Evolutionary conservation across 2,797 vertebrate species (phyloP).

Genomic region (Tenualosa ilisha): DNA sequence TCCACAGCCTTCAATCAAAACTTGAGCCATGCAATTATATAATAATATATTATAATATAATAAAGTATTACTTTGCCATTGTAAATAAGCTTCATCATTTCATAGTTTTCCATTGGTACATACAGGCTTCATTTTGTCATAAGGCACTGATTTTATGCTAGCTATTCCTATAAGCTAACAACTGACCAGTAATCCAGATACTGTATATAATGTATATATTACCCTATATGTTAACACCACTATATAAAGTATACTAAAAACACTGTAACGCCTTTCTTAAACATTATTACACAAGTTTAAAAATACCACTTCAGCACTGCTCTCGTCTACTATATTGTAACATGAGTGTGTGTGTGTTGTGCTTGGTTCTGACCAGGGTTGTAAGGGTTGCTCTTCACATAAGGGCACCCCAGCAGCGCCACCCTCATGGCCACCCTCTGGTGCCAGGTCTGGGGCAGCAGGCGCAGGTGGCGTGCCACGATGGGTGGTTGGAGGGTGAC

Average conservation of each 20-base stretch:
- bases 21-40: background rate
- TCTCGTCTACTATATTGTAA: background rate
- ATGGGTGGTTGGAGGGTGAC: constrained; percentile 80
- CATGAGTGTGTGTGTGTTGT: background rate
- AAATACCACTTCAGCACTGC: background rate
- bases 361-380: background rate
- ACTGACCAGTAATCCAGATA: no score
- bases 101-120: no score
- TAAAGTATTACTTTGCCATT: no score
- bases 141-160: no score
- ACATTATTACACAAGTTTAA: background rate
- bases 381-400: constrained; percentile 59
- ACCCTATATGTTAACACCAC: background rate
- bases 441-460: constrained; percentile 78
- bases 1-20: background rate
- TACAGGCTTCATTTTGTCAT: no score
- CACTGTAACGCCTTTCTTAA: background rate
- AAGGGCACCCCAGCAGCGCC: constrained; percentile 76
- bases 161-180: no score
- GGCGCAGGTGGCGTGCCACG: constrained; percentile 72
- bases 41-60: no score
- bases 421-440: constrained; percentile 75
- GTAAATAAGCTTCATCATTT: no score
- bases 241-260: background rate
- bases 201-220: no score